Evolutionary conservation across 1,140 invertebrate genomes (phyloP), one percentile per base, ranked within the genome.

Genomic region (Drosophila punjabiensis): DNA sequence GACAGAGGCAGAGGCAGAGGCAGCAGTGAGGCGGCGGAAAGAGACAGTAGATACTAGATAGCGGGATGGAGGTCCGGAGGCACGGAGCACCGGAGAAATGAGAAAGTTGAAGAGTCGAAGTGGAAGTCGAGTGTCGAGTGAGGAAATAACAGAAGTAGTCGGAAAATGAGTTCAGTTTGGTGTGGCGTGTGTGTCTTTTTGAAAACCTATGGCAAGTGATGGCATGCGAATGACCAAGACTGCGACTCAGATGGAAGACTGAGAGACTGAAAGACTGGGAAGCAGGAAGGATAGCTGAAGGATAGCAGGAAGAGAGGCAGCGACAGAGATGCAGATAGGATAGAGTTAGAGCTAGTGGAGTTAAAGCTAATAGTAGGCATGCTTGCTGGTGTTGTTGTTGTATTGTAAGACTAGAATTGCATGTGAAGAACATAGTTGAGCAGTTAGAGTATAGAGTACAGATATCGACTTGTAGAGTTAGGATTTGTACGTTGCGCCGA

Each of bases 191-290:
- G 52, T 79, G 53, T 59, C 52, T 79, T 48, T 62, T 58, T 69
- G 56, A 62, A 89, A 77, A 88, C 86, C 90, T 93, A 93, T 93
- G 92, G 92, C 92, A 93, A 93, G 92, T 93, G 86, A 93, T 93
- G 92, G 92, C 92, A 81, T 80, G 75, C 70, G 45, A 73, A 77
- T 78, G 79, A 89, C 81, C 88, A 92, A 87, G 91, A 92, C 91
- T 90, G 79, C 85, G 79, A 88, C 91, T 88, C 81, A 67, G 18
- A 56, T 50, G 33, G 30, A 50, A 61, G 48, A 28, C 9, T 50
- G 28, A 39, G 2, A 47, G 47, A 48, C 47, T 45, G 33, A 16
- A 53, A 62, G 50, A 33, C 5, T 35, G 14, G 32, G 37, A 48
- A 65, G 45, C 50, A 33, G 14, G 18, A 70, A 45, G 56, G 33